phyloP scores from a whole-genome alignment of 2,113 vertebrate species.

The Cricetomys ansorgei region DNA sequence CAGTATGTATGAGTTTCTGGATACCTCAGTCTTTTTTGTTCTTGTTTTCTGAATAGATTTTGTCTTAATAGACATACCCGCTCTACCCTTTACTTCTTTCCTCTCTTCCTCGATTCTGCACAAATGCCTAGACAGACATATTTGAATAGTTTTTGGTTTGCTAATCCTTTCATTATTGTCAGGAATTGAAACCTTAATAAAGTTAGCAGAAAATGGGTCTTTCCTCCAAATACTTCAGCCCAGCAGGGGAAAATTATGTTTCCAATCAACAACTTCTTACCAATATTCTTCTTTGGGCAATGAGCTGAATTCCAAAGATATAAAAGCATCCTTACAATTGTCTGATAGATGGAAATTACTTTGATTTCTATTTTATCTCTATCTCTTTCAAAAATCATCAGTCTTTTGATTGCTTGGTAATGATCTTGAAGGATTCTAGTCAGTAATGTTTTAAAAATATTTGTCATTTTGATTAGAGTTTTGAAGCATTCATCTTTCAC shows the following conservation, averaged over 20 bases:
- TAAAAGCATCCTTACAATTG: not conserved
- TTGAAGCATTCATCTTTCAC: conserved; percentile 21
- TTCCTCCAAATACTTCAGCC: not conserved
- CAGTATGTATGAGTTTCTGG: not conserved
- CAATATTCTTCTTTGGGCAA: not conserved
- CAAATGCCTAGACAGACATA: not conserved
- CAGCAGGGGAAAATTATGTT: not conserved
- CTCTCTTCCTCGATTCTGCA: not conserved
- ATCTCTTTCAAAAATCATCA: conserved; percentile 46
- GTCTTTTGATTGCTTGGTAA: conserved; percentile 7
- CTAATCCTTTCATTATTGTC: not conserved
- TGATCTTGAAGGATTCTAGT: not conserved
- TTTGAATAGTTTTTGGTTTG: not conserved
- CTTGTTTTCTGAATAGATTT: not conserved
- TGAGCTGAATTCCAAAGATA: conserved; percentile 33
- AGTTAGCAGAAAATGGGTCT: accelerated
- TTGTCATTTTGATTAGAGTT: conserved; percentile 29
- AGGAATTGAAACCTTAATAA: not conserved
- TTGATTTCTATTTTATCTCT: not conserved
- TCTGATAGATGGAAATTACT: conserved; percentile 8
- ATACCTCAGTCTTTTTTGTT: not conserved
- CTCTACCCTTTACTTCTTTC: too few relatives aligned
- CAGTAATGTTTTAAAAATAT: conserved; percentile 56
- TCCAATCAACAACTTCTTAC: not conserved
- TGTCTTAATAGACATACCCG: not conserved